Evolutionary conservation across 2,113 vertebrate genomes (phyloP).

Genomic region (Procavia capensis): DNA sequence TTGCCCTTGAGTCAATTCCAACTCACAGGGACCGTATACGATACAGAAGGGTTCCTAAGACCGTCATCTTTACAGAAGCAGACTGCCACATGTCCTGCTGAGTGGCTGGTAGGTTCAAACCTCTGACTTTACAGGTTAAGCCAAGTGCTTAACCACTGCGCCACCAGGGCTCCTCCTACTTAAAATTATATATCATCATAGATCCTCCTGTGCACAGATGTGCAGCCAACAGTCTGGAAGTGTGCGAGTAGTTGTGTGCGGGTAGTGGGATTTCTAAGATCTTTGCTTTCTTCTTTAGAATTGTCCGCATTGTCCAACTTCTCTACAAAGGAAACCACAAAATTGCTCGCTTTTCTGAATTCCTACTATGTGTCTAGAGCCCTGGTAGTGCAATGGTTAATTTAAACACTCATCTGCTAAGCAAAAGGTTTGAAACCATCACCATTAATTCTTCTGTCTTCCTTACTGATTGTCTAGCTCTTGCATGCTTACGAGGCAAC

Average conservation of each 20-base stretch:
- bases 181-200: conserved; percentile 6
- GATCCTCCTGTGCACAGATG: not conserved
- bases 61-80: not conserved
- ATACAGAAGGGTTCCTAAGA: not conserved
- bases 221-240: not conserved
- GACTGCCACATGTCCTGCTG: not conserved
- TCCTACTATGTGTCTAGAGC: not conserved
- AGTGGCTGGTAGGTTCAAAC: not conserved
- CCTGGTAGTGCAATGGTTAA: too few species aligned
- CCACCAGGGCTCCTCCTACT: not conserved
- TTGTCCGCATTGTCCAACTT: not conserved
- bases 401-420: too few species aligned
- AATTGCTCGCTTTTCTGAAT: conserved; percentile 36
- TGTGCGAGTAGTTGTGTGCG: not conserved
- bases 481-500: too few species aligned
- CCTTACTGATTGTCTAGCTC: too few species aligned
- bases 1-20: not conserved
- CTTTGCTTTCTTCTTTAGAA: conserved; percentile 35
- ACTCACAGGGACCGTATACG: not conserved
- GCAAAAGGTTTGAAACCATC: too few species aligned
- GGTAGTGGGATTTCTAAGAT: not conserved
- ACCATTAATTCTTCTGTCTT: too few species aligned
- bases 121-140: not conserved
- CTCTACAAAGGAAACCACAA: not conserved
- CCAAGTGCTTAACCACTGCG: not conserved